Percentiles rank a stretch among this genome's conserved stretches.
These are phyloP conservation scores for Abrostola triplasia DNA, from an alignment of 2,888 invertebrate species.

Conservation along the genomic window DNA sequence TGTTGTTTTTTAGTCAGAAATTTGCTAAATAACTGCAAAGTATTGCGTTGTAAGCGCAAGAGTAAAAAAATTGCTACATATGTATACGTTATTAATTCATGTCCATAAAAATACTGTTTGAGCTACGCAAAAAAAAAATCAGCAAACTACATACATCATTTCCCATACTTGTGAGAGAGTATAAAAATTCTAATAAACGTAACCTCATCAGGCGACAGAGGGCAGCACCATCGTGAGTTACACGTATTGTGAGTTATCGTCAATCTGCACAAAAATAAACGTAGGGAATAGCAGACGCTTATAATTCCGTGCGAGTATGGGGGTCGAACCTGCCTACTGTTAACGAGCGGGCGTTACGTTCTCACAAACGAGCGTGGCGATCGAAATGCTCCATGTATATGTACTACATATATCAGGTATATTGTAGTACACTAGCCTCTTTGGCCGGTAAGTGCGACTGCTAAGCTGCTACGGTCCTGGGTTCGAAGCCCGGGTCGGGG, in stretches of 20 bases:
- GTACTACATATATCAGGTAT: not conserved
- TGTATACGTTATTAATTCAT: too few relatives aligned
- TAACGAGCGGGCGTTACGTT: conserved; percentile 42
- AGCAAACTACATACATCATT: too few relatives aligned
- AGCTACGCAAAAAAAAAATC: too few relatives aligned
- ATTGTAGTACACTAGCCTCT: too few relatives aligned
- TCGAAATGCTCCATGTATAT: not conserved
- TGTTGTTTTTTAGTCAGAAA: too few relatives aligned
- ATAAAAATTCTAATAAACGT: not conserved
- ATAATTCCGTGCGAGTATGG: conserved; percentile 40
- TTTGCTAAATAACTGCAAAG: too few relatives aligned
- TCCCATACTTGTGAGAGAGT: not conserved
- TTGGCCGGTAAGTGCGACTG: too few relatives aligned
- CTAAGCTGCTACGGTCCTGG: too few relatives aligned
- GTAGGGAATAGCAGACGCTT: conserved; percentile 22
- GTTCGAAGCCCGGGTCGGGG: too few relatives aligned
- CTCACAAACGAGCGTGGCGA: conserved; percentile 32
- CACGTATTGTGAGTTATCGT: conserved; percentile 4
- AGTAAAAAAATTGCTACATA: too few relatives aligned
- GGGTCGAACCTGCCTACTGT: conserved; percentile 31
- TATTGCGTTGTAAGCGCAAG: too few relatives aligned
- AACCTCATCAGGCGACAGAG: not conserved
- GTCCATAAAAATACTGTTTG: too few relatives aligned
- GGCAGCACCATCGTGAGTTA: conserved; percentile 1
- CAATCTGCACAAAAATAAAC: conserved; percentile 23